These are phyloP conservation scores for Gorsachius magnificus DNA, from an alignment of 2,797 vertebrate species.

Conservation along the genomic window DNA sequence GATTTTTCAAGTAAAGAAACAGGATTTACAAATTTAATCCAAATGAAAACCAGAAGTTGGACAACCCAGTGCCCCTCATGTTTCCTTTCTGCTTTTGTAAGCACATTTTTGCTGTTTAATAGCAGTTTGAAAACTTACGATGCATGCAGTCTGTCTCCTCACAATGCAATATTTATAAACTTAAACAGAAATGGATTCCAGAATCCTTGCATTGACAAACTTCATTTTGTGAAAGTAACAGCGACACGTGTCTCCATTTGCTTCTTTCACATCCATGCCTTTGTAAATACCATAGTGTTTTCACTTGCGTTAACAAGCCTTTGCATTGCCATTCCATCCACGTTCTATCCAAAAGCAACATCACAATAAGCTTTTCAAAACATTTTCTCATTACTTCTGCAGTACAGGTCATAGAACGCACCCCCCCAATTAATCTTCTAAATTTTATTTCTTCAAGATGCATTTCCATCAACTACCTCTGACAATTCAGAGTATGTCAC, in stretches of 20 bases:
- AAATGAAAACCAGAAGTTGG: neutral
- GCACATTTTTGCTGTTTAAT: neutral
- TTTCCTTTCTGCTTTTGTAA: neutral
- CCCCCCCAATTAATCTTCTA: neutral
- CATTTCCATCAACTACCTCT: neutral
- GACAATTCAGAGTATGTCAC: neutral
- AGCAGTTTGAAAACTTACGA: neutral
- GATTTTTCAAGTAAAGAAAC: neutral
- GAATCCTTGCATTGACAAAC: neutral
- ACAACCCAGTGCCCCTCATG: neutral
- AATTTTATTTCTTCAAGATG: neutral
- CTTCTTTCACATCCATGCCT: neutral
- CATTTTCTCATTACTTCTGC: neutral
- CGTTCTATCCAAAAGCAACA: neutral
- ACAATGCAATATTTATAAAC: neutral
- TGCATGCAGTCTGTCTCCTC: neutral
- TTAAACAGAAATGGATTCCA: neutral
- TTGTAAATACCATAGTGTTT: neutral
- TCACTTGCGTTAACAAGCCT: neutral
- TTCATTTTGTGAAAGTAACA: neutral
- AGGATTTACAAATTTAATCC: neutral
- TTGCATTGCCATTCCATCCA: neutral
- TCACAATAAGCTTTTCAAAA: neutral
- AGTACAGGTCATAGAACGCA: neutral
- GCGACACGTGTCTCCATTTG: neutral